These are phyloP conservation scores for Xylota segnis DNA, from an alignment of 2,888 invertebrate genomes.

Conservation along the genomic window DNA sequence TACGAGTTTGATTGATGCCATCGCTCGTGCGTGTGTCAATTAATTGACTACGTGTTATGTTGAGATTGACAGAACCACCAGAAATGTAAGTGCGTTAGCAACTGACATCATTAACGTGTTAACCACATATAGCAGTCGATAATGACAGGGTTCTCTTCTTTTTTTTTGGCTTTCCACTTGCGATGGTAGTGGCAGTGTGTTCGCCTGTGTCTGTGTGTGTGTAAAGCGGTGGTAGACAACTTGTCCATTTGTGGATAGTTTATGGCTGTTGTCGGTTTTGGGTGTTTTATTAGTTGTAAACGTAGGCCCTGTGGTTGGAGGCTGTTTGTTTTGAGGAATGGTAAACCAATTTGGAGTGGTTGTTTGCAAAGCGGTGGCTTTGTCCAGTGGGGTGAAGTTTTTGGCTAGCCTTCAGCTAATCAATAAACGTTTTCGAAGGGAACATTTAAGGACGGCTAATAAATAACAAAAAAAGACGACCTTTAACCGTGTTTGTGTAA, in stretches of 20 bases:
- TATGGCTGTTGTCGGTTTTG: conserved; percentile 37
- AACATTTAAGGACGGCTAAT: neutral
- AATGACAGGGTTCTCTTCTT: neutral
- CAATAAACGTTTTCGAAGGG: neutral
- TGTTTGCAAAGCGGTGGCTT: neutral
- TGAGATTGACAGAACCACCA: conserved; percentile 5
- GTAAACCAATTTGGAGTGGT: neutral
- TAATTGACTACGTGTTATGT: conserved; percentile 18
- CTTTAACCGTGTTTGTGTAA: too few species aligned
- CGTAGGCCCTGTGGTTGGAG: neutral
- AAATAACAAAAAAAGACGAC: neutral
- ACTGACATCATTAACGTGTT: conserved; percentile 39
- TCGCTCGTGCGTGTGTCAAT: conserved; percentile 8
- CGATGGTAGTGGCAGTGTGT: neutral
- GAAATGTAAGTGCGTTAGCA: conserved; percentile 6
- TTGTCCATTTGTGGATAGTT: conserved; percentile 41
- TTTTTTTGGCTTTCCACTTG: neutral
- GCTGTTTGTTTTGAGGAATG: neutral
- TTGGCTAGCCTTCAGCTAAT: neutral
- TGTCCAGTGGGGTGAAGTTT: neutral
- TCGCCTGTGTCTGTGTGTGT: neutral
- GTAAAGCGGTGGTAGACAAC: conserved; percentile 21
- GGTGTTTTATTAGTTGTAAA: conserved; percentile 46
- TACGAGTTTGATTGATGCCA: conserved; percentile 15
- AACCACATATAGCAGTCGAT: conserved; percentile 30